Base-by-base conservation (phyloP, 1,140 invertebrate genomes). In the Phymorhynchus buccinoides region DNA sequence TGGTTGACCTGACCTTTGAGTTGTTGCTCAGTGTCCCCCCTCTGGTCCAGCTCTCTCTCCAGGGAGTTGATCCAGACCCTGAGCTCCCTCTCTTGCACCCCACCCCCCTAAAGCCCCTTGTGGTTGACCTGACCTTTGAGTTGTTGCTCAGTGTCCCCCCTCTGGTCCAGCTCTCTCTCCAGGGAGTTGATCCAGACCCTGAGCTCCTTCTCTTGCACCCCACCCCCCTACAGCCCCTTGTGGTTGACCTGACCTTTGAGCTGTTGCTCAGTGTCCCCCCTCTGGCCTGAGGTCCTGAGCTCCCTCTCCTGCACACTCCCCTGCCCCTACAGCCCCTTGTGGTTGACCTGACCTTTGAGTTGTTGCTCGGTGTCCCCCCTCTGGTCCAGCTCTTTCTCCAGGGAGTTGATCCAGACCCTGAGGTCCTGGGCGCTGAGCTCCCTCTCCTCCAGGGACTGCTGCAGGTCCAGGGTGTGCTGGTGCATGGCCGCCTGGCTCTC, bases 301-400 rank as follows among this genome's bases (percentile, higher is more conserved):
- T 97, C 96, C 14, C 93, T 93, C 89, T 97, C 96, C 44, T 97
- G 91, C 86, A n/a, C n/a, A n/a, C n/a, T n/a, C n/a, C n/a, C n/a
- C n/a, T n/a, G n/a, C n/a, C n/a, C n/a, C n/a, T n/a, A n/a, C n/a
- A n/a, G n/a, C n/a, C n/a, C n/a, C n/a, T 48, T 48, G 44, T 18
- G 44, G 6, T 48, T 48, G 6, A 6, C 75, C 87, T 9, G 77
- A 85, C 48, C 85, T 75, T 82, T 88, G 35, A 82, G 87, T 83
- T 85, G 86, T 68, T 84, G 73, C 80, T 85, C 86, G 39, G 37
- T 81, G 44, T 81, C 86, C 16, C 80, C 83, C 42, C 30, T 80
- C 48, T 87, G 84, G 52, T 96, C 95, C 1, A 97, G 90, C 87
- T 97, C 96, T 14, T 93, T 93, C 89, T 97, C 96, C 44, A 97